These are phyloP conservation scores for Elysia crispata DNA, from an alignment of 2,888 invertebrate genomes.

Conservation along the genomic window DNA sequence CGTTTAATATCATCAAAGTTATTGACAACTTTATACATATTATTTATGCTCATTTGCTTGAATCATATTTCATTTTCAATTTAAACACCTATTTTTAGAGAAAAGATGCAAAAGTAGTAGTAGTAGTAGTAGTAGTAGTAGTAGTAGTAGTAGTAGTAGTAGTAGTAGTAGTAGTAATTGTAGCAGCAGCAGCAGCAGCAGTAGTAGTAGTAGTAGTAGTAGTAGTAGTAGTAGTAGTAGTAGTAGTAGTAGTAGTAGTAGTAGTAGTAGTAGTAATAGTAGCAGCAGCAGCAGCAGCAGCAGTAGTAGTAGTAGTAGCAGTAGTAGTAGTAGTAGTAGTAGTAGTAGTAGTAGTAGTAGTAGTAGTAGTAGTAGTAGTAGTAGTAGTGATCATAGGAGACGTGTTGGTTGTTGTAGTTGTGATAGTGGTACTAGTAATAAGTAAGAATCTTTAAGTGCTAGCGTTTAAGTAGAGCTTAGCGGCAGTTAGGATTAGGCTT, in stretches of 20 bases:
- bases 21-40: too few species aligned
- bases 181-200: background rate
- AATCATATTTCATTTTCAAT: too few species aligned
- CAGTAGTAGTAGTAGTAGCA: background rate
- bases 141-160: slow-evolving; percentile 9
- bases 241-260: slow-evolving; percentile 9
- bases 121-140: slow-evolving; percentile 9
- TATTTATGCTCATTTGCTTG: too few species aligned
- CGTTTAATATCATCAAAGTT: too few species aligned
- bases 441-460: background rate
- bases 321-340: slow-evolving; percentile 9
- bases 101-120: background rate
- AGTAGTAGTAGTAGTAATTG: background rate
- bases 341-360: slow-evolving; percentile 9
- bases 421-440: background rate
- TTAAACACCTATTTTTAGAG: too few species aligned
- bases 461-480: background rate
- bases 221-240: slow-evolving; percentile 4
- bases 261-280: slow-evolving; percentile 4
- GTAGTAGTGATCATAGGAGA: background rate
- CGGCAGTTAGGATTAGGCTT: too few species aligned
- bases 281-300: background rate
- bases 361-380: slow-evolving; percentile 9
- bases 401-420: background rate
- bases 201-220: slow-evolving; percentile 1